Evolutionary conservation across 2,797 vertebrate genomes (phyloP), one percentile per base, ranked within the genome.

Genomic region (Margarornis squamiger): DNA sequence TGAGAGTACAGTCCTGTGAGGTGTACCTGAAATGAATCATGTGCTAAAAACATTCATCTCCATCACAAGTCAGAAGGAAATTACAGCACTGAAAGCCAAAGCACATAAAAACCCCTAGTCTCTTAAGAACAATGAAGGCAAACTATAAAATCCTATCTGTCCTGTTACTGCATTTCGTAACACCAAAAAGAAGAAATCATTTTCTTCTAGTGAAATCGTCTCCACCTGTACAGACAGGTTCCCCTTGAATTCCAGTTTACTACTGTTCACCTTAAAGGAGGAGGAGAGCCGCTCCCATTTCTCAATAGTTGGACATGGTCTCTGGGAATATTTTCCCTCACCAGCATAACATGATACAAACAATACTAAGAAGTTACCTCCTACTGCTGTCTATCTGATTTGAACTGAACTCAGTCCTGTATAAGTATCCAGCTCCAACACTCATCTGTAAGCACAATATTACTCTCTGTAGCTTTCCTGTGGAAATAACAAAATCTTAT

Each of bases 211-310:
- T 62, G 65, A 91, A 68, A 92, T 91, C 57, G 52, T 89, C 39
- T 82, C 58, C 19, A 79, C 81, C 55, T 91, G 82, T 61, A 92
- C 88, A 80, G 75, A 83, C 91, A 90, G 34, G 90, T 91, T 90
- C 32, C 46, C 70, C 51, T 83, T 81, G 41, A 88, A 81, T 72
- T 34, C 3, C 3, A 17, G 63, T 90, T 96, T 83, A 80, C 46
- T 74, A 41, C 34, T 51, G 51, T 30, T 82, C 11, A 7, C 39
- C 61, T 46, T n/a, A 68, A 62, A 92, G 59, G 36, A 85, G 41
- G 38, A 86, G 51, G 29, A 85, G 65, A 86, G 57, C 34, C 9
- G 0, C 82, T 80, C 68, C 79, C 87, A 77, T 95, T 95, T 91
- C 82, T 95, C 63, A 86, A 3, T 55, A 38, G 19, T 21, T 13